Base-by-base conservation (phyloP, 2,113 vertebrate genomes). In the Trichomycterus rosablanca region DNA sequence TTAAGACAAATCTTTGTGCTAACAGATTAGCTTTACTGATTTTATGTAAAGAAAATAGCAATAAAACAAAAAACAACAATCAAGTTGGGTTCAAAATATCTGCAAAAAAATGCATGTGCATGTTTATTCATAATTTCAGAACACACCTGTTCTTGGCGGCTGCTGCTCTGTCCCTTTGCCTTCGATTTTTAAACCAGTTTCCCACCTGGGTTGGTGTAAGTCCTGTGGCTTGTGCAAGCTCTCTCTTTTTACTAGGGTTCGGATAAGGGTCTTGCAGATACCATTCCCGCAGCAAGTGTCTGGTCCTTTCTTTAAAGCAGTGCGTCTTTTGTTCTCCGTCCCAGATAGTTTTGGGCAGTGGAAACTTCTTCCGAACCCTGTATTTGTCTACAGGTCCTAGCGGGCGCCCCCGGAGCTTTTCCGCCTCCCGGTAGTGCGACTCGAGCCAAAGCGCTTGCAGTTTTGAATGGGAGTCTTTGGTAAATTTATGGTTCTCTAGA, bases 131-230 rank as follows among this genome's bases (percentile, higher is more conserved):
- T 16, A 58, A 37, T 20, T 30, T 14, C 3, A 10, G 20, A 52
- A 81, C 86, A 72, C 78, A 99, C 96, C 96, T 97, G 89, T 98
- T 98, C 78, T 98, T 99, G 14, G 96, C 95, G 18, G 96, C 96
- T 50, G 96, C 96, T 1, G 96, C 96, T 83, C 96, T 89, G 86
- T 99, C 96, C 81, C 96, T 93, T 89, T 99, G 96, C 84, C 96
- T 86, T 67, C 96, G 93, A 67, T 99, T 99, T 90, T 98, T 98
- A 91, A 98, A 98, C 96, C 96, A 98, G 90, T 98, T 98, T 76
- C 96, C 96, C 85, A 98, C 96, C 84, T 98, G 96, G 72, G 96
- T 98, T 76, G 96, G 93, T 76, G 96, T 98, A 74, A 98, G 96
- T 92, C 96, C 96, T 19, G 96, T 98, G 35, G 95, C 96, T 81